Evolutionary conservation across 2,113 vertebrate genomes (phyloP), one percentile per base, ranked within the genome.

Genomic region (Psettodes erumei): DNA sequence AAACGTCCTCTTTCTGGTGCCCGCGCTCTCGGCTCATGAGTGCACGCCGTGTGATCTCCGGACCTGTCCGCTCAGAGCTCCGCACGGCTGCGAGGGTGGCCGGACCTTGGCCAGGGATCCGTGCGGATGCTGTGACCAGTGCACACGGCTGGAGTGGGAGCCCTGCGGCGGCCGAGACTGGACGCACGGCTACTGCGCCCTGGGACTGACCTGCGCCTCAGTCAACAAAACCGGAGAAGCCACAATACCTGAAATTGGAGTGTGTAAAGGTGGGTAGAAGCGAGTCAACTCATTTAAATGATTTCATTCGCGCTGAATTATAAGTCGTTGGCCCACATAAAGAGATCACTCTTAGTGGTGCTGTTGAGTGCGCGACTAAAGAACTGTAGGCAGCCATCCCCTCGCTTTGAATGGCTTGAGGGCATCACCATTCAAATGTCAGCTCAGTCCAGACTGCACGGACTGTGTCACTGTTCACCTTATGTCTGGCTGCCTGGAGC

Each of bases 81-180:
- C 84, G 43, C 90, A 70, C 54, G 82, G 66, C 80, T 95, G 94
- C 58, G 91, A 90, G 33, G 84, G 84, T 10, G 92, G 90, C 40
- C 93, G 93, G 84, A 89, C 62, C 38, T 7, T 83, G 82, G 89
- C 88, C 42, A 79, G 75, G 56, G 93, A 95, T 70, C 94, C 94
- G 3, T 95, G 94, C 88, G 93, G 94, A 64, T 95, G 94, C 88
- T 95, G 94, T 37, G 91, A 91, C 40, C 92, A 86, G 71, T 95
- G 94, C 50, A 28, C 92, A 45, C 90, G 93, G 59, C 84, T 94
- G 74, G 91, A 94, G 82, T 90, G 92, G 90, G 94, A 95, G 81
- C 77, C 88, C 23, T 95, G 94, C 79, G 94, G 91, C 30, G 94
- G 94, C 0, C 77, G 51, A 69, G 92, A 94, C 91, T 95, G 94